These are phyloP conservation scores for Tonatia bakeri DNA, from an alignment of 2,113 vertebrate species.

Conservation along the genomic window DNA sequence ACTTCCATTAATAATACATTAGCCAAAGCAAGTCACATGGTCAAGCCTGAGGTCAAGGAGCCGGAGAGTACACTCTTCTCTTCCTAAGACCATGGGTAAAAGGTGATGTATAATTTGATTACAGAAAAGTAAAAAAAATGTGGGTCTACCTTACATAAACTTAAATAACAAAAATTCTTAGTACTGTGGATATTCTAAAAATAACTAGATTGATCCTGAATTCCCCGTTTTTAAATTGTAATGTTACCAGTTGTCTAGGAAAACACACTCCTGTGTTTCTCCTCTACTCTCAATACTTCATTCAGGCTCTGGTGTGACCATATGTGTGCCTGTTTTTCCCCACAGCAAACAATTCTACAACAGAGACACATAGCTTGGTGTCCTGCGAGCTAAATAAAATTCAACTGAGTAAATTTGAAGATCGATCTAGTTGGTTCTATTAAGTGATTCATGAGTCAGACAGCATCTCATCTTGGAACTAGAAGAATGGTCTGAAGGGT, in stretches of 20 bases:
- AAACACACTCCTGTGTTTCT: neutral
- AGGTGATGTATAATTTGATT: neutral
- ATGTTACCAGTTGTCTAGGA: neutral
- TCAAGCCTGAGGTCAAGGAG: neutral
- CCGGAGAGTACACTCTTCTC: neutral
- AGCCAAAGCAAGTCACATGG: neutral
- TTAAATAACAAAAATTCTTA: neutral
- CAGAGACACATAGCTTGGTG: neutral
- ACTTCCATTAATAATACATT: neutral
- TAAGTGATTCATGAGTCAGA: neutral
- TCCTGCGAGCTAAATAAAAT: neutral
- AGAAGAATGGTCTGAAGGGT: neutral
- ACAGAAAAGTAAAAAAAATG: neutral
- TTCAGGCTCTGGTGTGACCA: neutral
- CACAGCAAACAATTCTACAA: neutral
- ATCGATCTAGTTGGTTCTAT: neutral
- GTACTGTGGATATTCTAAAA: neutral
- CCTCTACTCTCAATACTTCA: neutral
- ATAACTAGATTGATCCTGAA: neutral
- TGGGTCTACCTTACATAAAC: neutral
- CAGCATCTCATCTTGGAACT: neutral
- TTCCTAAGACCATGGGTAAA: neutral
- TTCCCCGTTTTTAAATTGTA: neutral
- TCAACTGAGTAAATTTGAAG: neutral
- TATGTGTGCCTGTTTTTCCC: neutral